Conservation (phyloP, 92 coral and sea anemone genomes). For the Epizoanthus ramosus region DNA sequence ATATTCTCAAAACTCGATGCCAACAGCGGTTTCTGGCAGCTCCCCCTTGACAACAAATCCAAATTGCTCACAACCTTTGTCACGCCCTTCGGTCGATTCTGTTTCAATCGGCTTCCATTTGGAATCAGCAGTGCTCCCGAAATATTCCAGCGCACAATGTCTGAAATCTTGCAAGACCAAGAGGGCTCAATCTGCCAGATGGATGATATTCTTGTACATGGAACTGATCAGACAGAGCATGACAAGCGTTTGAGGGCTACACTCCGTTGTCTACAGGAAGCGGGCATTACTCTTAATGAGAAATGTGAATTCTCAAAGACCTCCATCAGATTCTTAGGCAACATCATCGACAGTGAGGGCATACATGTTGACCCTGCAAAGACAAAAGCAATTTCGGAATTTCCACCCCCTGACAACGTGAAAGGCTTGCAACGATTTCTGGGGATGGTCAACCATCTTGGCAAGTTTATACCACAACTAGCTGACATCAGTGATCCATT, state of each 20-base stretch:
- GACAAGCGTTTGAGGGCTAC: conserved; percentile 53
- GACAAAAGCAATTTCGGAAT: conserved; percentile 53
- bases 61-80: conserved; percentile 30
- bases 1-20: conserved; percentile 58
- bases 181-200: conserved; percentile 47
- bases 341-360: conserved; percentile 52
- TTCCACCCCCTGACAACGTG: conserved; percentile 43
- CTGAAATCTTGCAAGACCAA: conserved; percentile 46
- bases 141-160: conserved; percentile 47
- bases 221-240: conserved; percentile 51
- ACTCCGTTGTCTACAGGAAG: conserved; percentile 45
- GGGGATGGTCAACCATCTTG: too few species aligned
- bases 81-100: conserved; percentile 44
- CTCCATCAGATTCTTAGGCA: conserved; percentile 60
- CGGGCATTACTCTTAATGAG: conserved; percentile 64
- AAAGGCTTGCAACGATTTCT: conserved; percentile 47
- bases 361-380: conserved; percentile 55
- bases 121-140: conserved; percentile 46
- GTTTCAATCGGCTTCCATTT: conserved; percentile 46
- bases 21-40: conserved; percentile 54
- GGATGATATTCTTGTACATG: conserved; percentile 70
- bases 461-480: not conserved
- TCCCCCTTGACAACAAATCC: conserved; percentile 28
- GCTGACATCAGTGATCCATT: not conserved
- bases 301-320: conserved; percentile 58